Evolutionary conservation across 2,113 vertebrate species (phyloP), one percentile per base, ranked within the genome.

Genomic region (Gallinago media): DNA sequence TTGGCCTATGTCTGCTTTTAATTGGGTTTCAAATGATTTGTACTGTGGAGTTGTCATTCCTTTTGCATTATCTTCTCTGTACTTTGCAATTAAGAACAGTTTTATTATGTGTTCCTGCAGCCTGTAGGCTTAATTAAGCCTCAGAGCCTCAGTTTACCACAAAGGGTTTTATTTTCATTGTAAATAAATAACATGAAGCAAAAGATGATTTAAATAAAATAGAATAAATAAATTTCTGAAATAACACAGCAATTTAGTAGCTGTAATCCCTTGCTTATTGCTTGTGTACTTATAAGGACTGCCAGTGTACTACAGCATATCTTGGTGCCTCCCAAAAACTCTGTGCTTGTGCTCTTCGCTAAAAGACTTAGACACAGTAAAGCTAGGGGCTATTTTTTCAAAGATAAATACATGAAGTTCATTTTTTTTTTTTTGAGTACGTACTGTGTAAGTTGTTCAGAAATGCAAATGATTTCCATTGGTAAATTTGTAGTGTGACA

Each of bases 61-160:
- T 83, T 18, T 70, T 68, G 27, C 38, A 34, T 73, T 73, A 34
- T 86, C 27, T 71, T 83, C 40, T 80, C n/a, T 32, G 21, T 65
- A 31, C n/a, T 70, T 85, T 73, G 21, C 44, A 46, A 12, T 80
- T 71, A 85, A 42, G 40, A 82, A 49, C 31, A 52, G 27, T 61
- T 81, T 81, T 68, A 17, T 50, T 82, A 31, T 52, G 26, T 50
- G 11, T 80, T 94, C 19, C 46, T 76, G 12, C 23, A 94, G 58
- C 32, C 23, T 12, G 5, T 85, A 73, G 14, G 12, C 32, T 93
- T 89, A 87, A 81, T 95, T 92, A 82, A 93, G 23, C 47, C 15
- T 89, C 31, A 66, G 31, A 92, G 83, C 38, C 31, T 94, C 36
- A 29, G 21, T 84, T 91, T 91, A 85, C 18, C 47, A 81, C 22